A percentile compares a stretch with the other conserved stretches of the same genome.
phyloP scores from a whole-genome alignment of 2,797 vertebrate genomes.

The Acanthurus lineatus region DNA sequence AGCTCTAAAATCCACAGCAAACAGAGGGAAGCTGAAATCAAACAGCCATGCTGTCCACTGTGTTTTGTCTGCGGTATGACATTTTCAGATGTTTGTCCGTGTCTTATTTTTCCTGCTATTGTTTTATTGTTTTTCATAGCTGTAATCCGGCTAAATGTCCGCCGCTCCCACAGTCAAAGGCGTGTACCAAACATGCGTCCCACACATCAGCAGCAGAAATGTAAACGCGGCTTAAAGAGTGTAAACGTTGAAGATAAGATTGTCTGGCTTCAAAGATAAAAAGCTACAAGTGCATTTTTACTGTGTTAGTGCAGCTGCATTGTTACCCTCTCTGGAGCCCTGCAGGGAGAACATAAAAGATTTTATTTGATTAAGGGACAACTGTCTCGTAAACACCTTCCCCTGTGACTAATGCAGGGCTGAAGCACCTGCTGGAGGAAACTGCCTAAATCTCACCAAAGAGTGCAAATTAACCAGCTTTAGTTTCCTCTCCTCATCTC shows the following conservation, averaged over 20 bases:
- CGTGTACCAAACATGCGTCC: background rate
- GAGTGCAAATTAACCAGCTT: slow-evolving; percentile 2
- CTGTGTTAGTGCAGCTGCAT: background rate
- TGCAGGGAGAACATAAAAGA: slow-evolving; percentile 33
- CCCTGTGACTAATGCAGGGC: slow-evolving; percentile 24
- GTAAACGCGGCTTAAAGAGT: background rate
- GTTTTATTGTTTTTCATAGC: background rate
- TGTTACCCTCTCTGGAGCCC: background rate
- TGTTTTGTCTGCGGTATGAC: background rate
- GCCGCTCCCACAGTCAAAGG: background rate
- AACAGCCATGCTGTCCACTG: background rate
- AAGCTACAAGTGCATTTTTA: background rate
- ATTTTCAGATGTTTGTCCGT: background rate
- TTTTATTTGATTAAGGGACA: slow-evolving; percentile 39
- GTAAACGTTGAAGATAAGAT: background rate
- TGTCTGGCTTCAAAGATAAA: background rate
- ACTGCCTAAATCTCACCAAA: slow-evolving; percentile 4
- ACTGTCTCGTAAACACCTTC: slow-evolving; percentile 44
- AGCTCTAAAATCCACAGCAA: background rate
- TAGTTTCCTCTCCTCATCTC: slow-evolving; percentile 8
- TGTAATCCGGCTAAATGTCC: background rate
- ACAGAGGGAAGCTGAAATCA: background rate
- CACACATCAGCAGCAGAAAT: background rate
- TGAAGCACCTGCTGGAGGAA: slow-evolving; percentile 36
- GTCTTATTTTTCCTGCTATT: background rate